Evolutionary conservation across 2,113 vertebrate species (phyloP), one percentile per base, ranked within the genome.

Genomic region (Tetrao urogallus): DNA sequence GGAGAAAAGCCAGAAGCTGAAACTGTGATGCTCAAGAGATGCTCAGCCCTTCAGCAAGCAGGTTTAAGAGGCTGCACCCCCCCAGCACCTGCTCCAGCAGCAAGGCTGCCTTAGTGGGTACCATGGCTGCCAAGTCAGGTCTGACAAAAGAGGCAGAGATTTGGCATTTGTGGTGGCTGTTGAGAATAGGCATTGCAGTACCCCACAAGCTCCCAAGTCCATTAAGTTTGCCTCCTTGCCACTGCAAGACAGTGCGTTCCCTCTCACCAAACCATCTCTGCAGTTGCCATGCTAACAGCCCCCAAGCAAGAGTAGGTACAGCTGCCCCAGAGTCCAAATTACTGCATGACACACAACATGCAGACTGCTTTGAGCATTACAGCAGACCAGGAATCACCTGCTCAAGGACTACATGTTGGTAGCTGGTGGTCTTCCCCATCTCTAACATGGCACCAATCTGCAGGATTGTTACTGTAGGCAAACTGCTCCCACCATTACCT

Each of bases 21-120:
- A 88, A 75, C 19, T 81, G 47, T 67, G 82, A 88, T 71, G 80
- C 86, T 73, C 65, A 27, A 93, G 82, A 76, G 80, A 88, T 86
- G 60, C 34, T 81, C 54, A 71, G 42, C n/a, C 79, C 56, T 28
- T 24, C 58, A 38, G 82, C 73, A 52, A 38, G 65, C 25, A 47
- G 28, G 50, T 80, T 70, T 22, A 54, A 64, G 47, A 88, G 47
- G 76, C 38, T 40, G 10, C 15, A 19, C 10, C 88, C 64, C 64
- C 76, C 73, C 75, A 22, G 36, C 8, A 1, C 60, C 58, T 74
- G 45, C 34, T 74, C 20, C 38, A 69, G 72, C 65, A 83, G 69
- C 10, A 2, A 45, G 91, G 40, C 67, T 36, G 69, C 12, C 50
- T 77, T 28, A 54, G 70, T 67, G 56, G 28, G 11, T 83, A 71